phyloP scores from a whole-genome alignment of 2,113 vertebrate species.

The Sebastes schlegelii region DNA sequence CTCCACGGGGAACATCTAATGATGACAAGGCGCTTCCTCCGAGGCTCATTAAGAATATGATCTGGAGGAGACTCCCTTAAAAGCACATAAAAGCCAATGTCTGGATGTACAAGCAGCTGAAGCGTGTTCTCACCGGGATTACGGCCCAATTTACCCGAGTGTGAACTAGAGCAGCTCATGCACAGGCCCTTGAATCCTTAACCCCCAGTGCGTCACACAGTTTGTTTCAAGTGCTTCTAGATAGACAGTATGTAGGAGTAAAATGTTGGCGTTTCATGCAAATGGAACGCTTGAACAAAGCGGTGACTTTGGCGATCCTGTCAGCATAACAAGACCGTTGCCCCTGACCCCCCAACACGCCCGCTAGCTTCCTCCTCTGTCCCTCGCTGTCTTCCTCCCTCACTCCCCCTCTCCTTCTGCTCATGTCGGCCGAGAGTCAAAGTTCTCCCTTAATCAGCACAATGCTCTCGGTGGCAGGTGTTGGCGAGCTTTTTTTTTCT shows the following conservation, averaged over 20 bases:
- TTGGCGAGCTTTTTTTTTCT: constrained; percentile 73
- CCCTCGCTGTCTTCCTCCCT: constrained; percentile 41
- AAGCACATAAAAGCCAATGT: constrained; percentile 67
- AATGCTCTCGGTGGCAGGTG: constrained; percentile 82
- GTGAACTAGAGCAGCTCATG: constrained; percentile 58
- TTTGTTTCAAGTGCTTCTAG: constrained; percentile 17
- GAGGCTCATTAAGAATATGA: constrained; percentile 76
- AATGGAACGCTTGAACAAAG: constrained; percentile 22
- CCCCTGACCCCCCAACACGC: constrained; percentile 43
- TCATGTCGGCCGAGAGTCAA: constrained; percentile 74
- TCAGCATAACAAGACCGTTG: constrained; percentile 59
- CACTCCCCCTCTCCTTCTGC: constrained; percentile 71
- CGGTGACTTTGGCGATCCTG: constrained; percentile 54
- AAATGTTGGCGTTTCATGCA: constrained; percentile 30
- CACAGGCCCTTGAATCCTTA: constrained; percentile 17
- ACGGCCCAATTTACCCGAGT: constrained; percentile 66
- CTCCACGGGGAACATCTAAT: constrained; percentile 41
- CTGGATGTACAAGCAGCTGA: constrained; percentile 60
- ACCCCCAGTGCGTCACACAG: constrained; percentile 3
- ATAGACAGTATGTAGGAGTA: background rate
- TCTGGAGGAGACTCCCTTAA: constrained; percentile 70
- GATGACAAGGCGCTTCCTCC: constrained; percentile 63
- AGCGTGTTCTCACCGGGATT: constrained; percentile 64
- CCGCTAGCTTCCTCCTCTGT: constrained; percentile 19
- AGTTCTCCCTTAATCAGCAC: constrained; percentile 81